Base-by-base conservation (phyloP, 1,140 invertebrate species). In the Penaeus vannamei region DNA sequence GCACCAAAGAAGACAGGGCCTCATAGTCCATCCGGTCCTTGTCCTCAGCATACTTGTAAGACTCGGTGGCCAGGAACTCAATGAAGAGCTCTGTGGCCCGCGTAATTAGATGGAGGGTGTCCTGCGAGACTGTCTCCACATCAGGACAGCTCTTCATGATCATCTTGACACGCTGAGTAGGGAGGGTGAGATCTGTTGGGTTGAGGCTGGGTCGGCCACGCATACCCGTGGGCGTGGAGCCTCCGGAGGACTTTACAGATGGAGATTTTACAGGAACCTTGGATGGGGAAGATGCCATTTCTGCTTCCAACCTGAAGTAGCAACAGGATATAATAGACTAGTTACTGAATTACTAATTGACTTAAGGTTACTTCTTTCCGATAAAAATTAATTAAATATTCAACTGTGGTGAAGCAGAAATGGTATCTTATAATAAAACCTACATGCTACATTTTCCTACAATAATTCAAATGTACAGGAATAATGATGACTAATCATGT, bases 111-210 rank as follows among this genome's bases (percentile, higher is more conserved):
- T 91, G 89, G 3, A 91, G 85, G 0, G 86, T 81, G 59, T 91
- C 91, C 59, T 91, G 91, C 10, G 82, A 83, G 17, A 91, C 91
- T 22, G 76, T 88, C 82, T 91, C 91, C 14, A 91, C 91, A 76
- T 91, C 89, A 23, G 91, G 91, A 86, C 91, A 91, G 82, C 89
- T 91, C 82, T 91, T 91, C 91, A 91, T 91, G 42, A 91, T 91
- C 91, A 91, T 91, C 82, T 91, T 91, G 80, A 91, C 85, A 0
- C 91, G 86, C 23, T 90, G 88, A 22, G 86, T 85, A 1, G 91
- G 91, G 26, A 91, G 88, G 20, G 83, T 64, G 10, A 91, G 62
- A 53, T 89, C 90, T 76, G 69, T 59, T 23, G 87, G 46, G 14
- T 36, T 42, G 26, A 77, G 60, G 32, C 90, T 81, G 19, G 59